These are phyloP conservation scores for Cynopterus sphinx DNA, from an alignment of 2,797 vertebrate genomes.

Conservation along the genomic window DNA sequence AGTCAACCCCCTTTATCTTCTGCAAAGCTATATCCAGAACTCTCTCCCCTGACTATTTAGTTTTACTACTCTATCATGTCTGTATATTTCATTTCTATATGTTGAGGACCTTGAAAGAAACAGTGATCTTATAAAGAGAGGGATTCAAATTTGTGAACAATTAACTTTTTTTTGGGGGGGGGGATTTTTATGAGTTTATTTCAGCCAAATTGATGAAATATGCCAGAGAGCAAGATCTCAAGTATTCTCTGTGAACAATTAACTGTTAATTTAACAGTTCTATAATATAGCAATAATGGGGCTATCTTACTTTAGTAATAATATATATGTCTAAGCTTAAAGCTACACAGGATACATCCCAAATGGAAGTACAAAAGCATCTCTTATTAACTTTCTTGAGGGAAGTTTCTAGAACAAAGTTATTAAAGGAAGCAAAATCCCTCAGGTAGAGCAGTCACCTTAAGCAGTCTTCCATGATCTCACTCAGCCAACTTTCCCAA, in stretches of 20 bases:
- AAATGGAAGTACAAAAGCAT: not conserved
- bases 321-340: not conserved
- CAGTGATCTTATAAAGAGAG: not conserved
- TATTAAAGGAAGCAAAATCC: constrained; percentile 23
- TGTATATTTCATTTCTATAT: constrained; percentile 28
- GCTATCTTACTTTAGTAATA: not conserved
- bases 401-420: not conserved
- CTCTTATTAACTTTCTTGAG: not conserved
- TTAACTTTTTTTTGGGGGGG: not conserved
- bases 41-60: not conserved
- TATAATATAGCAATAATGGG: not conserved
- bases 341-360: not conserved
- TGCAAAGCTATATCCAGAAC: not conserved
- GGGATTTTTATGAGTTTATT: no score
- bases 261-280: not conserved
- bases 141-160: not conserved
- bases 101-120: constrained; percentile 30
- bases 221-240: no score
- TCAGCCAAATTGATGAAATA: no score
- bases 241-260: not conserved
- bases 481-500: not conserved
- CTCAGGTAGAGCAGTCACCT: not conserved
- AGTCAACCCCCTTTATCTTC: not conserved
- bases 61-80: not conserved
- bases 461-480: not conserved